phyloP scores from a whole-genome alignment of 2,797 vertebrate genomes.

The Tiaroga cobitis region DNA sequence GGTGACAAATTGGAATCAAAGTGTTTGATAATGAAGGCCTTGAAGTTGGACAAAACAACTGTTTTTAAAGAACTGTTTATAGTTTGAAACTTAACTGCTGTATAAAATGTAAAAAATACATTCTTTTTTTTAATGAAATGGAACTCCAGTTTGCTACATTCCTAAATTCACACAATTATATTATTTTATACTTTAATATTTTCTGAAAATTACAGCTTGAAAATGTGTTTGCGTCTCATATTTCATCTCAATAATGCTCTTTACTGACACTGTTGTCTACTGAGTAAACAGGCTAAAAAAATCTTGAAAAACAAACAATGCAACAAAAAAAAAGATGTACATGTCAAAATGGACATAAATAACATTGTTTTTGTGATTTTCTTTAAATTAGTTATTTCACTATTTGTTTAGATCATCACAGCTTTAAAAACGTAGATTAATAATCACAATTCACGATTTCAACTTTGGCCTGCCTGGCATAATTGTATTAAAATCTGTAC shows the following conservation, averaged over 20 bases:
- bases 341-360: background rate
- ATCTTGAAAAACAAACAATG: background rate
- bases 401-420: background rate
- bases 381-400: background rate
- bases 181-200: background rate
- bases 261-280: background rate
- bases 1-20: background rate
- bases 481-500: background rate
- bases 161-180: background rate
- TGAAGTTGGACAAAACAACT: background rate
- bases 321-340: background rate
- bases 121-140: background rate
- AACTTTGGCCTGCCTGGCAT: background rate
- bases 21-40: background rate
- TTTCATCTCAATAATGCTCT: background rate
- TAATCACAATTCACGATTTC: background rate
- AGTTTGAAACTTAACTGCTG: background rate
- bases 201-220: background rate
- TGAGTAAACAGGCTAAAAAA: background rate
- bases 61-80: background rate
- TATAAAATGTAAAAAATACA: background rate
- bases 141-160: background rate
- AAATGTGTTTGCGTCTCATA: background rate
- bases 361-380: background rate
- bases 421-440: background rate